These are phyloP conservation scores for Battus philenor DNA, from an alignment of 1,140 invertebrate species.

Conservation along the genomic window DNA sequence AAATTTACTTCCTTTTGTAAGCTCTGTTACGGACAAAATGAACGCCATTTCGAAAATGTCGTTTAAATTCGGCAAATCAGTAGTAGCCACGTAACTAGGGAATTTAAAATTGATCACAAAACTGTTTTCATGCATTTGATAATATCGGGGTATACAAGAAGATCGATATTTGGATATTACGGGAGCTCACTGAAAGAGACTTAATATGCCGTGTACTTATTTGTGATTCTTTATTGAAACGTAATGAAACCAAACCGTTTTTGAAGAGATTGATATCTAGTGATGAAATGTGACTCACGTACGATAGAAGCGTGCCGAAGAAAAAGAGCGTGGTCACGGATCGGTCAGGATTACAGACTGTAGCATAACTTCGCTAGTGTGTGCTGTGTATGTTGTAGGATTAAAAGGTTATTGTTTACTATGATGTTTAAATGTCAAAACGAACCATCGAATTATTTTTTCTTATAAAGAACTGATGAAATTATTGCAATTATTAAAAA, in stretches of 20 bases:
- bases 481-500: too few species aligned
- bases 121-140: constrained; percentile 1
- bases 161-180: neutral
- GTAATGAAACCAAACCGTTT: neutral
- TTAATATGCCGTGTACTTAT: neutral
- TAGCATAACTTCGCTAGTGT: too few species aligned
- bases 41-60: neutral
- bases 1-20: neutral
- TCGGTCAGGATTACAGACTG: too few species aligned
- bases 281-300: neutral
- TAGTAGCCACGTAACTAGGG: neutral
- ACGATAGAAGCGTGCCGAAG: neutral
- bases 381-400: too few species aligned
- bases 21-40: neutral
- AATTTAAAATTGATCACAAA: neutral
- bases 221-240: neutral
- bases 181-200: neutral
- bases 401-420: too few species aligned
- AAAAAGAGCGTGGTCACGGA: neutral
- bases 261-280: neutral
- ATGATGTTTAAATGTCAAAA: too few species aligned
- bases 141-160: neutral
- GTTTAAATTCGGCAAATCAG: neutral
- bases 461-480: too few species aligned
- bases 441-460: too few species aligned